Evolutionary conservation across 2,797 vertebrate genomes (phyloP).

Genomic region (Peromyscus nudipes): DNA sequence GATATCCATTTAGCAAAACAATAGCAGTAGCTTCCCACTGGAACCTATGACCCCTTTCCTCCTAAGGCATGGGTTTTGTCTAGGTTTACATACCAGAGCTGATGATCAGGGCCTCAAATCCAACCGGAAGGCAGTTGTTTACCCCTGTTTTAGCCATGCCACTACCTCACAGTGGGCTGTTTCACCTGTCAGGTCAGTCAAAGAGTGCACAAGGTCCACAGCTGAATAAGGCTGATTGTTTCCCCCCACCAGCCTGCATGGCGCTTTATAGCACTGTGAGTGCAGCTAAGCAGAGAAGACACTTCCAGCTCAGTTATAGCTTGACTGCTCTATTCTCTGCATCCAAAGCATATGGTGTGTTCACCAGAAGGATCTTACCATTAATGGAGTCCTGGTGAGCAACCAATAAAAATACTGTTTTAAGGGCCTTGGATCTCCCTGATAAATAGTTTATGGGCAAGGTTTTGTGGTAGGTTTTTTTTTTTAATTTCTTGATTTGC

Average conservation of each 20-base stretch:
- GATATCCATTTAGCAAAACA: not conserved
- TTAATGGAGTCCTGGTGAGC: not conserved
- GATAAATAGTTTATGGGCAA: not conserved
- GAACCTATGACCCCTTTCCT: no score
- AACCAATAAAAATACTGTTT: not conserved
- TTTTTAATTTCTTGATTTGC: no score
- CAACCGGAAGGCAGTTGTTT: not conserved
- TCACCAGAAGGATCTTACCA: not conserved
- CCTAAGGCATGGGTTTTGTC: not conserved
- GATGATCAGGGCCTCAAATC: not conserved
- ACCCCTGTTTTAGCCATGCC: not conserved
- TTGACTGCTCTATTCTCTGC: not conserved
- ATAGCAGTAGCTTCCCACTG: not conserved
- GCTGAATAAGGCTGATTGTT: not conserved
- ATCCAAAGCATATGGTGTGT: not conserved
- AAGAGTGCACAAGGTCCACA: not conserved
- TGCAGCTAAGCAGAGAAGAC: no score
- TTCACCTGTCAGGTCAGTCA: not conserved
- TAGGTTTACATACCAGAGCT: not conserved
- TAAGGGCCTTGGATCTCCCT: not conserved
- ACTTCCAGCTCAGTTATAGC: not conserved
- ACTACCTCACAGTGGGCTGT: not conserved
- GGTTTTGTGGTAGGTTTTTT: not conserved
- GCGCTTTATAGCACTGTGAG: not conserved
- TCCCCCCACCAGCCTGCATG: not conserved